Base-by-base conservation (phyloP, 2,113 vertebrate species). In the Misgurnus anguillicaudatus region DNA sequence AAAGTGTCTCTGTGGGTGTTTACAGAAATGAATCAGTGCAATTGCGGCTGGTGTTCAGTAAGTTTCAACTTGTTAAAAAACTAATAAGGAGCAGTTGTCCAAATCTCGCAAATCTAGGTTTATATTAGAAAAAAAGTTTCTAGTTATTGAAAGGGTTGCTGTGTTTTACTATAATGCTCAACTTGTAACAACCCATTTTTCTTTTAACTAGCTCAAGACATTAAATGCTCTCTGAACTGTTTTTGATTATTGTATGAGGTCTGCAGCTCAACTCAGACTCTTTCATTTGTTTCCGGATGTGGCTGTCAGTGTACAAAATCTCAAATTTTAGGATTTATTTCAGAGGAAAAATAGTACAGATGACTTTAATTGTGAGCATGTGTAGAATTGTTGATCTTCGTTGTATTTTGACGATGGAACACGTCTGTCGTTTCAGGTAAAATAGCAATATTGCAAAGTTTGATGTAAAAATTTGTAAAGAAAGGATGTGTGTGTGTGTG, bases 401-500 rank as follows among this genome's bases (percentile, higher is more conserved):
- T 14, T 74, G 71, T 14, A 31, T 9, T 72, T 41, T 55, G 36
- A 8, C 17, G 9, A 62, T 24, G 36, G 14, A 19, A 55, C 41
- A 60, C 21, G 53, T 41, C 70, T 58, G 36, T 41, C 47, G n/a
- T 81, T 60, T 70, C 58, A 41, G 45, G 41, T 36, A 38, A 70
- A n/a, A 47, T 62, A 62, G 73, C 73, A 81, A 81, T 81, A 81
- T 31, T 48, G n/a, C 51, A 70, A 71, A 2, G 14, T 57, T 62
- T n/a, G 47, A 39, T 71, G 14, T 38, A 63, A 62, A 16, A 17
- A 70, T 13, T 39, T 70, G 42, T 70, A 42, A 81, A 41, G 64
- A 21, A 61, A 17, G n/a, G 8, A 42, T 21, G 47, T 61, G 7
- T 66, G 17, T 55, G 70, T 31, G 24, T 31, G 24, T 66, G 17